Conservation (phyloP, 2,797 vertebrate genomes). For the Cichlasoma orientale region DNA sequence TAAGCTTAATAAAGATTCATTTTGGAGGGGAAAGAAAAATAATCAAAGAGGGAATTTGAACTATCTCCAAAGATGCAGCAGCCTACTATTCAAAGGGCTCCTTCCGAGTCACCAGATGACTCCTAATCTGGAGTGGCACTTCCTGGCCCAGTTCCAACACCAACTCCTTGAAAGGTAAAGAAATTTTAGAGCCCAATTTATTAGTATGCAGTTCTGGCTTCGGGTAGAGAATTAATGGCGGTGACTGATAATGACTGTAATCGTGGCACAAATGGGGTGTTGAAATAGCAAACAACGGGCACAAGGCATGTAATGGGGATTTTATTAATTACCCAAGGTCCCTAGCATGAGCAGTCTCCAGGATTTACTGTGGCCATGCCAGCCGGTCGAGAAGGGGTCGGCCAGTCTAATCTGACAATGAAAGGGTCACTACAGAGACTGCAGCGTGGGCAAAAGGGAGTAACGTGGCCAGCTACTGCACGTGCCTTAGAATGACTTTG, state of each 20-base stretch:
- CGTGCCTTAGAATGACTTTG: conserved; percentile 42
- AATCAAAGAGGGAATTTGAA: conserved; percentile 85
- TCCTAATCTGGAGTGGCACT: conserved; percentile 87
- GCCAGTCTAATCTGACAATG: conserved; percentile 68
- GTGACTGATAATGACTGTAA: conserved; percentile 90
- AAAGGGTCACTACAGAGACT: conserved; percentile 71
- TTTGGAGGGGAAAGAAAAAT: conserved; percentile 83
- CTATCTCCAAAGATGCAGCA: conserved; percentile 90
- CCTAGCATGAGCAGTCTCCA: conserved; percentile 76
- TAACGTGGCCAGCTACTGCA: conserved; percentile 10
- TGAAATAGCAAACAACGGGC: conserved; percentile 90
- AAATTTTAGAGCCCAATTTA: conserved; percentile 86
- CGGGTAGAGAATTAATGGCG: conserved; percentile 87
- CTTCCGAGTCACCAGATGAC: conserved; percentile 83
- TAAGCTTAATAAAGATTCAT: conserved; percentile 90
- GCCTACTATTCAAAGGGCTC: conserved; percentile 79
- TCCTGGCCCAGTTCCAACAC: conserved; percentile 83
- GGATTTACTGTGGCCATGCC: conserved; percentile 84
- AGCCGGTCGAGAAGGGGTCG: conserved; percentile 74
- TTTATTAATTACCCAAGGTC: conserved; percentile 87
- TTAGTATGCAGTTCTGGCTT: conserved; percentile 88
- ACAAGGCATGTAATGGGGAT: conserved; percentile 88
- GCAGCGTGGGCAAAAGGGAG: conserved; percentile 35
- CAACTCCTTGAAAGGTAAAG: conserved; percentile 87
- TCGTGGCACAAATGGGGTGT: conserved; percentile 90